A percentile compares a stretch with the other conserved stretches of the same genome.
These are phyloP conservation scores for Chiloscyllium punctatum DNA, from an alignment of 2,797 vertebrate genomes.

Conservation along the genomic window DNA sequence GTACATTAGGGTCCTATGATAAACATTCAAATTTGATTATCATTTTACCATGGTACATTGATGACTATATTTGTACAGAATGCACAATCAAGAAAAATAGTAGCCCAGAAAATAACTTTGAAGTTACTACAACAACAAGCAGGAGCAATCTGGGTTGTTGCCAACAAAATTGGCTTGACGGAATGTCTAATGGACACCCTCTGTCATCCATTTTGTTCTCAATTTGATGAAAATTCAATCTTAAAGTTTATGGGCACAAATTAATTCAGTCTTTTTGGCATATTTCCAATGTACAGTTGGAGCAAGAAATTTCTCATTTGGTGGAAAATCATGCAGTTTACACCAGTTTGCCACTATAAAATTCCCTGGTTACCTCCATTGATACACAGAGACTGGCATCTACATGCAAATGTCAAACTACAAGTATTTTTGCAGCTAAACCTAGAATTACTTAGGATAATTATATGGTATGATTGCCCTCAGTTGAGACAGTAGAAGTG, in stretches of 20 bases:
- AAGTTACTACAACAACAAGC: neutral
- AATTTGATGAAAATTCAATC: neutral
- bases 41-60: neutral
- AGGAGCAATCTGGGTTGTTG: neutral
- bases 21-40: neutral
- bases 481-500: neutral
- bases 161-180: neutral
- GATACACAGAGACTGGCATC: neutral
- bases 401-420: neutral
- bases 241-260: neutral
- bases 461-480: neutral
- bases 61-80: too few relatives aligned
- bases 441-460: neutral
- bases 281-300: neutral
- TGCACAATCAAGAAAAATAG: neutral
- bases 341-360: neutral
- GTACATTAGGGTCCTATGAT: neutral
- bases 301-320: neutral
- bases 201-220: neutral
- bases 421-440: neutral
- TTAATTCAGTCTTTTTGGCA: neutral
- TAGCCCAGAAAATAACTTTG: neutral
- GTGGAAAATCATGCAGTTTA: neutral
- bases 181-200: neutral
- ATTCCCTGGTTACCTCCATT: neutral